Evolutionary conservation across 2,113 vertebrate genomes (phyloP), one percentile per base, ranked within the genome.

Genomic region (Irena cyanogastra): DNA sequence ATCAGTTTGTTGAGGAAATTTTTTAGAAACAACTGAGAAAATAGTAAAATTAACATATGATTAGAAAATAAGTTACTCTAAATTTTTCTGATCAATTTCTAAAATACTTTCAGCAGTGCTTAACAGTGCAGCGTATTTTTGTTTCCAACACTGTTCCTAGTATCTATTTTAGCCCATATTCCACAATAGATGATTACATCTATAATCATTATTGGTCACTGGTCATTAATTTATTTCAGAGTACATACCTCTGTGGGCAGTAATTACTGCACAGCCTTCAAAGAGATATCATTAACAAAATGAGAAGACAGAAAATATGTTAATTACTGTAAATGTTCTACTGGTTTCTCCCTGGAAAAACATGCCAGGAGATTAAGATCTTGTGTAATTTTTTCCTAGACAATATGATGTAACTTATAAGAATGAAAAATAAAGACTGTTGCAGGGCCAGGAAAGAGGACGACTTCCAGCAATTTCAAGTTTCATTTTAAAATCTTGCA

Each of bases 281-380:
- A 96, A 98, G 97, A 97, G 80, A 96, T 98, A 98, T 96, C 97
- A 98, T 98, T 98, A 98, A 97, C 97, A 97, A 98, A 98, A 98
- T 98, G 96, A 98, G 97, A 98, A 97, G 92, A 97, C 85, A 97
- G 93, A n/a, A 97, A 98, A 96, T 96, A 97, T 95, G 94, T 98
- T 98, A 98, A 98, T 98, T 98, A 97, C 95, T 96, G 10, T 96
- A 98, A 98, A 94, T 97, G 87, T 97, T 97, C 95, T 94, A 92
- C 89, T 94, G 79, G 53, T 94, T 97, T 92, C 97, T 97, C 96
- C 75, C 92, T 95, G 93, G 95, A 97, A 98, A 98, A 97, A 84
- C 96, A 98, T 7, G 69, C 92, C 96, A 94, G 93, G 95, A 97
- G 95, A 98, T 97, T 97, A 97, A 96, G 90, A 97, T 95, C 87